Percentiles rank a stretch among this genome's conserved stretches.
These are phyloP conservation scores for Adelognathus sp. DNA, from an alignment of 2,888 invertebrate species.

Conservation along the genomic window DNA sequence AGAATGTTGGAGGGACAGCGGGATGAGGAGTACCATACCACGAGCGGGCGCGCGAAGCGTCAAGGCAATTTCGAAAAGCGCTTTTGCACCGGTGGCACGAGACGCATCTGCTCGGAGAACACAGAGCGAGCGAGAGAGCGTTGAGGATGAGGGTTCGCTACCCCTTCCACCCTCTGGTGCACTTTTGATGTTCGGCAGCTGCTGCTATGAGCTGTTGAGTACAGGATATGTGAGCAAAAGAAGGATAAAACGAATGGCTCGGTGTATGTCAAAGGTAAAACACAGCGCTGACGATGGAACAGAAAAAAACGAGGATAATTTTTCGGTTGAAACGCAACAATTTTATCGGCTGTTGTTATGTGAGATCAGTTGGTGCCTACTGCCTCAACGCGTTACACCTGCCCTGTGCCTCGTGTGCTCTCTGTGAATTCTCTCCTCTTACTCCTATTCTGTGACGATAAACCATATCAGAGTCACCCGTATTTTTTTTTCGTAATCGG, in stretches of 20 bases:
- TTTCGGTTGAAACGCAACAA: constrained; percentile 80
- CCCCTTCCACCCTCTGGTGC: neutral
- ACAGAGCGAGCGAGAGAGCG: neutral
- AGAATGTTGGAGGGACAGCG: constrained; percentile 7
- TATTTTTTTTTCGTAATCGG: neutral
- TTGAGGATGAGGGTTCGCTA: neutral
- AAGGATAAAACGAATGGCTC: neutral
- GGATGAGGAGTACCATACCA: neutral
- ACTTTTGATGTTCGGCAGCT: constrained; percentile 12
- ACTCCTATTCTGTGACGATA: neutral
- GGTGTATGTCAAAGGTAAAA: neutral
- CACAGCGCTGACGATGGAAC: constrained; percentile 64
- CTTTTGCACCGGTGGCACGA: constrained; percentile 10
- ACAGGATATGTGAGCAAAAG: neutral
- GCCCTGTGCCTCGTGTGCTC: constrained; percentile 50
- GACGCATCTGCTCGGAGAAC: constrained; percentile 14
- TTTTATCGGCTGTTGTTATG: constrained; percentile 80
- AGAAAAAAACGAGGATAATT: constrained; percentile 76
- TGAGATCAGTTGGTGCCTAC: constrained; percentile 80
- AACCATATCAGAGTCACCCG: neutral
- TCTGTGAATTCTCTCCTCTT: constrained; percentile 7
- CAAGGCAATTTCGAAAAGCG: constrained; percentile 23
- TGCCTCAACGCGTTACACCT: constrained; percentile 80
- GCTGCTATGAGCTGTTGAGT: neutral
- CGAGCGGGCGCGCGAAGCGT: neutral